Conservation (phyloP, 2,888 invertebrate species). For the Carpatolechia fugitivella region DNA sequence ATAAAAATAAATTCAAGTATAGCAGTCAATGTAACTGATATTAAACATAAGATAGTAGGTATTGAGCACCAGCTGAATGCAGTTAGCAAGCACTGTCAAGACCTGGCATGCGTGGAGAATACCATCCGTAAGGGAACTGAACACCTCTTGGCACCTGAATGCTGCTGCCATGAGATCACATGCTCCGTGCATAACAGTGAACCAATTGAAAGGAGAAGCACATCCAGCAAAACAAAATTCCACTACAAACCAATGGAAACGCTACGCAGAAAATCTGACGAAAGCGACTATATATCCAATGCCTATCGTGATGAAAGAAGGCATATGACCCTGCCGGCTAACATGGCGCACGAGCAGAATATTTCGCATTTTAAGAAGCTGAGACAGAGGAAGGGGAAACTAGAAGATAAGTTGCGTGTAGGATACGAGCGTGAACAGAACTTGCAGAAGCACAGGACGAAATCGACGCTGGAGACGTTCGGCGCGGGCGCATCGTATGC, state of each 20-base stretch:
- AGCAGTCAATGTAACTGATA: constrained; percentile 54
- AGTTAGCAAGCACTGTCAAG: constrained; percentile 51
- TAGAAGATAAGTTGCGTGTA: constrained; percentile 14
- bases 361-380: background rate
- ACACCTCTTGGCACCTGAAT: constrained; percentile 23
- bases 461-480: constrained; percentile 37
- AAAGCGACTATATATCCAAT: constrained; percentile 32
- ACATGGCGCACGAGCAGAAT: constrained; percentile 7
- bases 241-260: constrained; percentile 45
- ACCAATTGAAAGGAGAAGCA: constrained; percentile 25
- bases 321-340: constrained; percentile 12
- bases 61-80: constrained; percentile 52
- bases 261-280: constrained; percentile 38
- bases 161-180: constrained; percentile 20
- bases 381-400: constrained; percentile 38
- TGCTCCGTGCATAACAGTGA: constrained; percentile 26
- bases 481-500: constrained; percentile 30
- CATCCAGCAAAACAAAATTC: constrained; percentile 41
- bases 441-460: constrained; percentile 36
- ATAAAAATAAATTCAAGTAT: constrained; percentile 61
- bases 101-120: constrained; percentile 37
- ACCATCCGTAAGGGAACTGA: constrained; percentile 32
- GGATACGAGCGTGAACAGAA: constrained; percentile 18
- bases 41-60: constrained; percentile 56
- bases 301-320: constrained; percentile 20